phyloP scores from a whole-genome alignment of 1,140 invertebrate species.

The Hormaphis cornu region DNA sequence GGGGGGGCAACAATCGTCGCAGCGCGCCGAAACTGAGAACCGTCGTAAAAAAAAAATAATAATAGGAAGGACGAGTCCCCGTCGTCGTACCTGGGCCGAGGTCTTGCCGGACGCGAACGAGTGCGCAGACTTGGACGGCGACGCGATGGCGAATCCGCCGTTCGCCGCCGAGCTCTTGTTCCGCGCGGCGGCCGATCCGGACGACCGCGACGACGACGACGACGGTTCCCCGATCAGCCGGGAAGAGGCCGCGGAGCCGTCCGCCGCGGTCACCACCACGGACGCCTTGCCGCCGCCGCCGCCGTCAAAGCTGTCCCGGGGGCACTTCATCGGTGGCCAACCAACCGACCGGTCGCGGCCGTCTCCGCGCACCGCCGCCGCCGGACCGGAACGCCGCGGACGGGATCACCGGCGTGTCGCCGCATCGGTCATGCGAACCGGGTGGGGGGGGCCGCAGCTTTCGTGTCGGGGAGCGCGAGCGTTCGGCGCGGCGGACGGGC shows the following conservation, averaged over 20 bases:
- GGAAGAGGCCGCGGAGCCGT: not conserved
- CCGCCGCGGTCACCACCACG: slow-evolving; percentile 4
- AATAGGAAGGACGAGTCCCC: not conserved
- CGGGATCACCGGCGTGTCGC: not conserved
- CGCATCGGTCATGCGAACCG: not conserved
- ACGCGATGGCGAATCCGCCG: slow-evolving; percentile 35
- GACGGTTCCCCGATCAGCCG: not conserved
- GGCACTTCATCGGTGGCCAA: not conserved
- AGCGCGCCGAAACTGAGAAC: not conserved
- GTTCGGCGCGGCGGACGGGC: not conserved
- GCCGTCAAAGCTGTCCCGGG: not conserved
- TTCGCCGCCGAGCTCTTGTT: slow-evolving; percentile 36
- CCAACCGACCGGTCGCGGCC: not conserved
- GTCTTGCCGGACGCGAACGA: slow-evolving; percentile 12
- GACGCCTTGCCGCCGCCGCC: not conserved
- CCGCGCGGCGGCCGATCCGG: not conserved
- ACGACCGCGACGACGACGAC: not conserved
- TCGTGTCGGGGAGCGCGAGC: not conserved
- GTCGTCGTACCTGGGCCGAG: slow-evolving; percentile 8
- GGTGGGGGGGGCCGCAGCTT: not conserved
- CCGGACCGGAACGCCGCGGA: not conserved
- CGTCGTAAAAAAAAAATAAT: not conserved
- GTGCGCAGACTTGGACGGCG: slow-evolving; percentile 19
- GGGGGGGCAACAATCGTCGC: not conserved
- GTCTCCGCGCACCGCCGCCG: not conserved